Base-by-base conservation (phyloP, 53 echinoderm and acorn worm genomes). In the Paracentrotus lividus region DNA sequence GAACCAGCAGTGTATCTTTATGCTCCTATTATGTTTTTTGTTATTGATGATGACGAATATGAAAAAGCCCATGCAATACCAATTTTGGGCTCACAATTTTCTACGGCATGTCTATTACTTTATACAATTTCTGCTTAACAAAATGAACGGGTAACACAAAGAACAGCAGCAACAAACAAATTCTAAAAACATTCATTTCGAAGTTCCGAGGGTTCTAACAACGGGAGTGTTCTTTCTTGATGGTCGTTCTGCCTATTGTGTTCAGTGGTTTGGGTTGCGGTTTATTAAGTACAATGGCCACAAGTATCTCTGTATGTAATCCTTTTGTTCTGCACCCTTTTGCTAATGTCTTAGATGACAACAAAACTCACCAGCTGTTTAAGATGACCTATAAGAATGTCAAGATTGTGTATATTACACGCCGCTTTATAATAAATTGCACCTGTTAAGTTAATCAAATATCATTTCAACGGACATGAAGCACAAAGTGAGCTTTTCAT, bases 391-490 rank as follows among this genome's bases (percentile, higher is more conserved):
- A 72, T 18, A 72, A 72, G 16, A 72, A 72, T 72, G 36, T 10
- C 14, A 18, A 72, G 72, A 72, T 40, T 10, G 38, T 38, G 72
- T 36, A 36, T 40, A 72, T 72, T 40, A 38, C 36, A 72, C 72
- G 18, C 72, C 72, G n/a, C 72, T 72, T 72, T 5, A 72, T 21
- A 38, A 72, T 40, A 72, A n/a, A 72, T n/a, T 72, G 72, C 72
- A 72, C 72, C 72, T 72, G 72, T 40, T 18, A 38, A n/a, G n/a
- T 18, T 72, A 20, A 16, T 40, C 16, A 72, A 72, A 40, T 72
- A 40, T 72, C 36, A 72, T 31, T 67, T 32, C 33, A 15, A 67
- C 32, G 14, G 40, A 0, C 40, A 20, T 40, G 20, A 38, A 18
- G 72, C 12, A 21, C 16, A 20, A 15, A 72, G 57, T 57, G 57